A percentile compares a stretch with the other conserved stretches of the same genome.
These are phyloP conservation scores for Margarornis squamiger DNA, from an alignment of 2,797 vertebrate genomes.

Conservation along the genomic window DNA sequence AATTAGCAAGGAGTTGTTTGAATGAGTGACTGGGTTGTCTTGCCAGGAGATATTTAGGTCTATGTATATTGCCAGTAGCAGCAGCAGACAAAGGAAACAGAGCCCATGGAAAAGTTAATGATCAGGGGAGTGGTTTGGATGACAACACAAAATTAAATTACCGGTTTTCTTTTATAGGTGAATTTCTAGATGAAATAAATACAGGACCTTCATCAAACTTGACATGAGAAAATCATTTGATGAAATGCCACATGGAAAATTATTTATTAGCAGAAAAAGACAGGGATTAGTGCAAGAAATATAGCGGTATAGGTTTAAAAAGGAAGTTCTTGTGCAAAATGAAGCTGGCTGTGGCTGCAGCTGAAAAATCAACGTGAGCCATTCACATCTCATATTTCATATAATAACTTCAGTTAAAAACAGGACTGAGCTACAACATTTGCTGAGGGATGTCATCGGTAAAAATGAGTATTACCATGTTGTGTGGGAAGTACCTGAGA, in stretches of 20 bases:
- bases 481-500: neutral
- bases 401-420: neutral
- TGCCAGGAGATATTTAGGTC: neutral
- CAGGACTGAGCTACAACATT: neutral
- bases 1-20: neutral
- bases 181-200: neutral
- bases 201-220: neutral
- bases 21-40: neutral
- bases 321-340: neutral
- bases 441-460: neutral
- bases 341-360: neutral
- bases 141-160: neutral
- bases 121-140: accelerated
- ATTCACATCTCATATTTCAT: neutral
- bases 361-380: neutral
- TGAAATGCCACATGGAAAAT: neutral
- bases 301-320: neutral
- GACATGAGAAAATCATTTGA: neutral
- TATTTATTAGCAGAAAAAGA: neutral
- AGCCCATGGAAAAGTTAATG: neutral
- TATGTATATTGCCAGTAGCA: neutral
- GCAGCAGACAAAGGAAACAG: neutral
- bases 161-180: neutral
- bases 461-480: neutral
- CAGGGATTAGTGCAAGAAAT: neutral